phyloP scores from a whole-genome alignment of 2,888 invertebrate genomes.

The Drosophila leonis region DNA sequence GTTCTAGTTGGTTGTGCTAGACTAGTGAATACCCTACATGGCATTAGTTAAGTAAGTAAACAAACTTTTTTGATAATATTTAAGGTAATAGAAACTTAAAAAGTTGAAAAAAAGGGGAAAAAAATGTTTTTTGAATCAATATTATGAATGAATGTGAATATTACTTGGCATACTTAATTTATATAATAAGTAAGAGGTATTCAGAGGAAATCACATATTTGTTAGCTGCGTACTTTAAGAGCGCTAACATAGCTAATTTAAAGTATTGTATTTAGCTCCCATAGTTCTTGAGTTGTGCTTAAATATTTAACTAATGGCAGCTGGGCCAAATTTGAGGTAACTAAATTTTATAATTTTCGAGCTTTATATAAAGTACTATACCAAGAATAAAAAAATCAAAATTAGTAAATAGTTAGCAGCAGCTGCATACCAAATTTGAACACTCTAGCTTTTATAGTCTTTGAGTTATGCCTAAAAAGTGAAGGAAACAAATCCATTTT shows the following conservation, averaged over 20 bases:
- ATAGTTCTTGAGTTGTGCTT: not conserved
- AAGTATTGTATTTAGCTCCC: not conserved
- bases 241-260: not conserved
- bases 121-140: no score
- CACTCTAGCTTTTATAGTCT: not conserved
- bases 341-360: no score
- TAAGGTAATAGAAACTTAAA: no score
- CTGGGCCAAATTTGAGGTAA: no score
- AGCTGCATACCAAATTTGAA: not conserved
- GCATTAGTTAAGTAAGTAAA: no score
- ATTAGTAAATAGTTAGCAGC: not conserved
- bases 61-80: no score
- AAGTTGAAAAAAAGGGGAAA: no score
- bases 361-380: not conserved
- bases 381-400: no score
- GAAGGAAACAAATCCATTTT: no score
- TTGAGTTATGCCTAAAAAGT: not conserved
- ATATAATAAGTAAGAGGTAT: not conserved
- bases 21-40: not conserved
- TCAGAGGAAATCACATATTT: not conserved
- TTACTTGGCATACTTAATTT: no score
- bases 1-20: not conserved
- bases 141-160: no score
- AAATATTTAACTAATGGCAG: no score
- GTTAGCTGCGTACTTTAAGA: not conserved